Base-by-base conservation (phyloP, 2,113 vertebrate genomes). In the Dryoscopus gambensis region DNA sequence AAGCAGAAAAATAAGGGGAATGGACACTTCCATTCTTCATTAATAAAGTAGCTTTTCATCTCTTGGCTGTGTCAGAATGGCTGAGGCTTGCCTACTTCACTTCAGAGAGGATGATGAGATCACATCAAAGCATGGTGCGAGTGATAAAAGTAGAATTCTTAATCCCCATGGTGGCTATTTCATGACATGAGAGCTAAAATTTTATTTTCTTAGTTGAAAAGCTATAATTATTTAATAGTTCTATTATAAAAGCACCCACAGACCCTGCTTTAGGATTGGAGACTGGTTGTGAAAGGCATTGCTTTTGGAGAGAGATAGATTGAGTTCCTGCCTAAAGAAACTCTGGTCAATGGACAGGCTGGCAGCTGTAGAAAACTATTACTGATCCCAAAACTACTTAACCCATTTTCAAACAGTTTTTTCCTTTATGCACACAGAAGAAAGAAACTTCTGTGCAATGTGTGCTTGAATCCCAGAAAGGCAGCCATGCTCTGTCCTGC, bases 141-240 rank as follows among this genome's bases (percentile, higher is more conserved):
- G 14, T 30, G 16, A 65, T 46, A 53, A 85, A 67, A 22, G 7
- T 27, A 91, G 49, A 73, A 73, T 76, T 93, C 42, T 87, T 87
- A 78, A 82, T 35, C 7, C 12, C 6, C 30, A 30, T 27, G 27
- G 24, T 80, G 59, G 11, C 28, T 91, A 44, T 78, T 81, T 75
- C 68, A 30, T 71, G 24, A 44, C 47, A 69, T 9, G 10, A 90
- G 30, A 91, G 33, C 15, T 31, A 21, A 27, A 70, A 37, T 95
- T 86, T 70, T 81, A 81, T 73, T 88, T 73, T 90, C n/a, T 44
- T 64, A 44, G 27, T 57, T 84, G 42, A 77, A 81, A 90, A 92
- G 20, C 23, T 67, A 13, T 47, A 76, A 73, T 49, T 81, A 57
- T 30, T 56, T 56, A 88, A 84, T 33, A 77, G 33, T 59, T 84